Evolutionary conservation across 2,113 vertebrate species (phyloP), one percentile per base, ranked within the genome.

Genomic region (Engystomops pustulosus): DNA sequence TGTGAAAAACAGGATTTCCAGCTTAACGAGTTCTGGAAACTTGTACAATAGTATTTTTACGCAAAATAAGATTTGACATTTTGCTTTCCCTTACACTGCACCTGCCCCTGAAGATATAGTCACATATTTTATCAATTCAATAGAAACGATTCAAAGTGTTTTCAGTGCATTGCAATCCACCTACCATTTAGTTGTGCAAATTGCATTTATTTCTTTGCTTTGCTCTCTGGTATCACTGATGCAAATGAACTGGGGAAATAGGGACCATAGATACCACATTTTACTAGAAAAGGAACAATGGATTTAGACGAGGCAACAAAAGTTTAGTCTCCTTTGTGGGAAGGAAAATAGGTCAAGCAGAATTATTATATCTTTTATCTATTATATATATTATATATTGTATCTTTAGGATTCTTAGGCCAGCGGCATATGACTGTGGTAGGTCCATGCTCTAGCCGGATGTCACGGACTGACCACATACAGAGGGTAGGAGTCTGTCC

Each of bases 1-100:
- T 76, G 53, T 76, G 25, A 76, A 76, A 76, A 76, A 76, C 72
- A 76, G 72, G 47, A 76, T 76, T 76, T 76, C 72, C 72, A 76
- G 72, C 27, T 76, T 76, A 76, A 76, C 72, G 38, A 76, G 30
- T 76, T 76, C 45, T 76, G 72, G 45, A 76, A 76, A 76, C 72
- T 74, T 51, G 47, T 76, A 53, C 72, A 76, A 76, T 51, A 51
- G 47, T 20, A 45, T 34, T 27, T 53, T 51, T 51, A 76, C 30
- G 72, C 4, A 51, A 32, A 76, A 76, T 10, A 76, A 76, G 45
- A 76, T 76, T 76, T 51, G 27, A 53, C 72, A 76, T 53, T 76
- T 27, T 18, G 47, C 45, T 53, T 17, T 76, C 8, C 72, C 30
- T n/a, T 4, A 53, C 27, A 53, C 72, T 34, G 47, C 72, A 76